These are phyloP conservation scores for Hipposideros larvatus DNA, from an alignment of 2,797 vertebrate genomes.

Conservation along the genomic window DNA sequence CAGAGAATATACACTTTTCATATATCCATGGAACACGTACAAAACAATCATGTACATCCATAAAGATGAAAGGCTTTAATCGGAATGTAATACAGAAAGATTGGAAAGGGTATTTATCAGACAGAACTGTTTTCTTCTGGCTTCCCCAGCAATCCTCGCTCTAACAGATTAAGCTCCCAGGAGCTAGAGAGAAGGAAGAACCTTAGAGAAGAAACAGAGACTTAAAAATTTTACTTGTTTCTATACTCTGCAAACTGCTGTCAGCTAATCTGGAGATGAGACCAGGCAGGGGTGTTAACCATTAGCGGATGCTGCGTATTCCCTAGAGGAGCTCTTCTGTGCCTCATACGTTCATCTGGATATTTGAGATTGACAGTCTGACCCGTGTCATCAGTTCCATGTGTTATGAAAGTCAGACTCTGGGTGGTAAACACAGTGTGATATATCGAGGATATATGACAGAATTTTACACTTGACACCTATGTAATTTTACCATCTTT, in stretches of 20 bases:
- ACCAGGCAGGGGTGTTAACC: background rate
- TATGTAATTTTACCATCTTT: too few species aligned
- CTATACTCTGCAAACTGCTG: background rate
- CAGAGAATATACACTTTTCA: background rate
- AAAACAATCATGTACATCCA: background rate
- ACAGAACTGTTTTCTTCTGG: constrained; percentile 34
- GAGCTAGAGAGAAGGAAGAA: background rate
- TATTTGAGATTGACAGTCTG: background rate
- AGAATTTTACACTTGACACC: too few species aligned
- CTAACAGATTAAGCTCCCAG: background rate
- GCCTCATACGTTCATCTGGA: background rate
- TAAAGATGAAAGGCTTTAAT: constrained; percentile 53
- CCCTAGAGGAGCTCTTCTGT: background rate
- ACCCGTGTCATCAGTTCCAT: background rate
- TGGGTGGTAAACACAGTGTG: too few species aligned
- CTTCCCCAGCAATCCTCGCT: background rate
- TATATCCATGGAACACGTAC: background rate
- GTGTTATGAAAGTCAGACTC: background rate
- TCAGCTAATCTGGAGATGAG: background rate
- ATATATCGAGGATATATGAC: too few species aligned
- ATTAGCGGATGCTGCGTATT: background rate
- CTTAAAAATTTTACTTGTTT: background rate
- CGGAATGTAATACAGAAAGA: background rate
- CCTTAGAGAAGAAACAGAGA: background rate
- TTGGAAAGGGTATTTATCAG: background rate